Base-by-base conservation (phyloP, 2,113 vertebrate species). In the Xenopus laevis region DNA sequence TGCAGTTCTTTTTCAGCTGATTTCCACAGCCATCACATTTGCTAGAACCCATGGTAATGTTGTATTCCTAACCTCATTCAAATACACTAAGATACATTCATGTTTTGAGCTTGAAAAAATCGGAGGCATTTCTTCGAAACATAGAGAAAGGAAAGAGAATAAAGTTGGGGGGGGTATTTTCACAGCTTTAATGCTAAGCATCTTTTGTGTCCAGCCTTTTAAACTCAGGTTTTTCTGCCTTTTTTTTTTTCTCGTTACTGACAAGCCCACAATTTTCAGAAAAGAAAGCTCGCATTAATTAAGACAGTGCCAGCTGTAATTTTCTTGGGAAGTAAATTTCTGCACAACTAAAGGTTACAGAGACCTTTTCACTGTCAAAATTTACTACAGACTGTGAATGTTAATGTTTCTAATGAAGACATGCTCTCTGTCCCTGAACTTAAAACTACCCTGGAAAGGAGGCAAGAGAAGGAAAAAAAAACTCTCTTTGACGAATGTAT, bases 341-440 rank as follows among this genome's bases (percentile, higher is more conserved):
- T 96, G 94, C 95, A 96, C 95, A 98, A 98, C 96, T 98, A 99
- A 99, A 99, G 97, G 96, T 98, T 98, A 98, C 95, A 93, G 97
- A 96, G 96, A 98, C 97, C 96, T 99, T 99, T 99, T 98, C 97
- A 98, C 96, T 99, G 97, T 99, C 97, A 99, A 96, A 97, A 98
- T 99, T 98, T 98, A 98, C 97, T 98, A 98, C 96, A 97, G 96
- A 93, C 96, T 93, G 95, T 98, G 97, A 99, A 99, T 99, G 97
- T 98, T 98, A 98, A 99, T 99, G 96, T 93, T 94, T 96, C 95
- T 99, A 99, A 99, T 99, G 97, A 99, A 99, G 97, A 99, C 96
- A 96, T 98, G 96, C 96, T 96, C 97, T 97, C 95, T 94, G 91
- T 95, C 93, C 92, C 94, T 98, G 95, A 98, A 97, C 96, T 98